Evolutionary conservation across 2,797 vertebrate species (phyloP), one percentile per base, ranked within the genome.

Genomic region (Poeciliopsis paucimaculata): DNA sequence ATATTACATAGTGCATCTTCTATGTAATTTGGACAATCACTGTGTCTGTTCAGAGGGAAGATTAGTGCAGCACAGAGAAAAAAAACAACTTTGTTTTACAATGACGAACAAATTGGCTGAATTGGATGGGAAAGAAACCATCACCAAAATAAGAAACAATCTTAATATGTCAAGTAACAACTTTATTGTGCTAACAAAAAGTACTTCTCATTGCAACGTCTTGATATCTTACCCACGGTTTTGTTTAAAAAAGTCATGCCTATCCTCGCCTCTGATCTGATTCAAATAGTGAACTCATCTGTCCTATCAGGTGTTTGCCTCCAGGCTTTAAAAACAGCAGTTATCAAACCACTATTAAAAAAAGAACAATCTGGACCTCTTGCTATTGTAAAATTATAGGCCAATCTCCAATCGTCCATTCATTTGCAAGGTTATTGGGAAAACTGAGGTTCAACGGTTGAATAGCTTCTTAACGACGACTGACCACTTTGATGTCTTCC

Each of bases 41-140:
- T 45, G 79, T 89, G 81, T 87, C 80, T 47, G 49, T 85, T 87
- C 79, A 77, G 60, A 79, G 82, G 75, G 83, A 78, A 89, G 80
- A 80, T 82, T 18, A 83, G 62, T 20, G 49, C 34, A 47, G 88
- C 75, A 77, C 11, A 75, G 72, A 62, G 64, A 73, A 51, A 71
- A 75, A 5, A 49, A 23, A 47, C 26, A 16, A 34, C 49, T 51
- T 79, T 64, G 62, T 28, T 75, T 86, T 64, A 72, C 1, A 10
- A 57, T 76, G 55, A 46, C 86, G 71, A 86, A 83, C 75, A 81
- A 62, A 81, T 46, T 55, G 66, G 72, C 76, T 81, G 45, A 23
- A 53, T 84, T 76, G 49, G 79, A 85, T 34, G 73, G 81, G 87
- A 89, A 84, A 85, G 79, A 84, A 89, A 83, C 79, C 77, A 75